A percentile compares a stretch with the other conserved stretches of the same genome.
Evolutionary conservation across 2,797 vertebrate genomes (phyloP).

Genomic region (Okamejei kenojei): DNA sequence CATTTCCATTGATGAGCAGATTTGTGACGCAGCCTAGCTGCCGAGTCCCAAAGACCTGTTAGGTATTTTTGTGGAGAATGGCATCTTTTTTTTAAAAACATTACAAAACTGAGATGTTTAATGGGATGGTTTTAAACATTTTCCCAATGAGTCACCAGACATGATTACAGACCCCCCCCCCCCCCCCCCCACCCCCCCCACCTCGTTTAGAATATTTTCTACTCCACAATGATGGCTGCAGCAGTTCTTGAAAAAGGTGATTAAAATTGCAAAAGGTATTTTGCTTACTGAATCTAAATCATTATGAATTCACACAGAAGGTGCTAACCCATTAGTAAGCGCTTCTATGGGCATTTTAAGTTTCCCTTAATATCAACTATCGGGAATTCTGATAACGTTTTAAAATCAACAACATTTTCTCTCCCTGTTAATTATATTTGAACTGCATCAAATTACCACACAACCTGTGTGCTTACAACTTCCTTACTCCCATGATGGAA

Average conservation of each 20-base stretch:
- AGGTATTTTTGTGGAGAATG: conserved; percentile 1
- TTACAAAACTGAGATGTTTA: background rate
- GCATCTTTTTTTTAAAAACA: background rate
- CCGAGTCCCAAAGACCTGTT: background rate
- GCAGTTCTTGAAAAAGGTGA: background rate
- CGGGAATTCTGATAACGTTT: background rate
- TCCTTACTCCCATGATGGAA: background rate
- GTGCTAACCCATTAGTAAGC: background rate
- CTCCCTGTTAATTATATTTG: background rate
- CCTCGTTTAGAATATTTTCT: no score
- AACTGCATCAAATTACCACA: background rate
- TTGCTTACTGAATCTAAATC: background rate
- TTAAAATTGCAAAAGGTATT: background rate
- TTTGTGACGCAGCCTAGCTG: conserved; percentile 36
- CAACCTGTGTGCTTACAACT: background rate
- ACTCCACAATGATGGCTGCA: no score
- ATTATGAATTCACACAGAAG: background rate
- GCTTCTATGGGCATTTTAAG: background rate
- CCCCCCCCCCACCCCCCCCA: no score
- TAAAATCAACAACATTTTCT: background rate
- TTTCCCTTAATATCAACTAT: background rate
- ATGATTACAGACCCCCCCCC: background rate
- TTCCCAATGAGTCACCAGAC: background rate
- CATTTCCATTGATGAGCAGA: conserved; percentile 40
- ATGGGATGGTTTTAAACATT: no score